These are phyloP conservation scores for Chloromyia formosa DNA, from an alignment of 2,888 invertebrate species.

Conservation along the genomic window DNA sequence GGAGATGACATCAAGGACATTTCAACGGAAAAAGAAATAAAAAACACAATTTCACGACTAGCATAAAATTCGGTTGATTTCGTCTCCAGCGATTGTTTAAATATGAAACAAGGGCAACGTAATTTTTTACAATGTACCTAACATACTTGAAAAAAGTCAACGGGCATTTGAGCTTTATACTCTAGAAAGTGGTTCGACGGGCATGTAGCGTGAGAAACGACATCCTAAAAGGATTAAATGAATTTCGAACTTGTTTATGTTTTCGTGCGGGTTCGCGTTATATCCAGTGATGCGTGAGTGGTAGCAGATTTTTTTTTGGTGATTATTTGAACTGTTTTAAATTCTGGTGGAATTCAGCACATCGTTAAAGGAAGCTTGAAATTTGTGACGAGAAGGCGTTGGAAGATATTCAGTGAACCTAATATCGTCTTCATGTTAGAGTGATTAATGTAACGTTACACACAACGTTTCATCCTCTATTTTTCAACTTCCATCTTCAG, in stretches of 20 bases:
- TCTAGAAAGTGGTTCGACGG: not conserved
- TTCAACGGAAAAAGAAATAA: constrained; percentile 26
- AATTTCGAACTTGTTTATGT: not conserved
- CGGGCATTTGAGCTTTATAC: constrained; percentile 7
- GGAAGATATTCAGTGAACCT: no score
- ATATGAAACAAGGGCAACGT: constrained; percentile 10
- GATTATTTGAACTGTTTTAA: no score
- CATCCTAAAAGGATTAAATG: not conserved
- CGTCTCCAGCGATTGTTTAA: constrained; percentile 24
- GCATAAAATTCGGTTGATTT: constrained; percentile 2
- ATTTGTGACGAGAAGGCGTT: no score
- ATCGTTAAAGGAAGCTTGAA: no score
- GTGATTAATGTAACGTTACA: no score
- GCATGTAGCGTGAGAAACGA: not conserved
- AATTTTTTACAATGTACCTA: not conserved
- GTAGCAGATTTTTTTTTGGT: not conserved
- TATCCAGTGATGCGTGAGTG: not conserved
- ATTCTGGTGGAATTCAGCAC: no score
- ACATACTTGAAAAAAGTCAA: not conserved
- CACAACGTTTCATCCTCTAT: no score
- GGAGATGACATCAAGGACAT: constrained; percentile 21
- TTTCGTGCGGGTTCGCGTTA: not conserved
- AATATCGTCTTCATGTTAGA: no score
- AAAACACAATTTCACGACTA: not conserved
- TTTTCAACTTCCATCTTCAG: no score